Conservation (phyloP, 2,113 vertebrate species). For the Tichodroma muraria region DNA sequence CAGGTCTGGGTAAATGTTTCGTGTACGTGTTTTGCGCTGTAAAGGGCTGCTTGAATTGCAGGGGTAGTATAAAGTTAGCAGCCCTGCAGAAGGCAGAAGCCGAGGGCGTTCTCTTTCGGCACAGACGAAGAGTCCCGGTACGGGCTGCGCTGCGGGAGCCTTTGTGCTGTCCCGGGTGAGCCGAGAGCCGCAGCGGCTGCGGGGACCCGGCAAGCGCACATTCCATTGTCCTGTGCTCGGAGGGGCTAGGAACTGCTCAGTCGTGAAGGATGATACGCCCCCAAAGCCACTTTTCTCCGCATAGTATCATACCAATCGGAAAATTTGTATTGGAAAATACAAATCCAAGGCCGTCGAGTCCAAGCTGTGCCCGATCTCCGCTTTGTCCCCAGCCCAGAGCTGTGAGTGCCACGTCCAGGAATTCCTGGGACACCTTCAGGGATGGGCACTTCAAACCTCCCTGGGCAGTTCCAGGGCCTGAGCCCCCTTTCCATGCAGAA, state of each 20-base stretch:
- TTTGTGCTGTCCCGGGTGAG: neutral
- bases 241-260: neutral
- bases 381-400: neutral
- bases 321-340: too few relatives aligned
- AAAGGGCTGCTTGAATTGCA: neutral
- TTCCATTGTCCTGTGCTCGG: neutral
- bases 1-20: too few relatives aligned
- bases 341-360: accelerated
- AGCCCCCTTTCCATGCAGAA: neutral
- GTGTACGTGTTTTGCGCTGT: neutral
- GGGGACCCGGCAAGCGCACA: too few relatives aligned
- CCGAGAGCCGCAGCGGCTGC: neutral
- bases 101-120: too few relatives aligned
- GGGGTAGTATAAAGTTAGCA: too few relatives aligned
- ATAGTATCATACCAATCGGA: too few relatives aligned
- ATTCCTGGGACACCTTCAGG: neutral
- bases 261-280: neutral
- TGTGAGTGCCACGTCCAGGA: neutral
- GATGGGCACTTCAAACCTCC: neutral
- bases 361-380: neutral
- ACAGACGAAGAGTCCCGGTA: too few relatives aligned
- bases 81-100: neutral
- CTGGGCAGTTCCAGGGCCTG: neutral
- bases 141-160: neutral
- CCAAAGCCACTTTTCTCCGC: neutral